Conservation (phyloP, 1,140 invertebrate genomes). For the Pygmarrhopalites habei region DNA sequence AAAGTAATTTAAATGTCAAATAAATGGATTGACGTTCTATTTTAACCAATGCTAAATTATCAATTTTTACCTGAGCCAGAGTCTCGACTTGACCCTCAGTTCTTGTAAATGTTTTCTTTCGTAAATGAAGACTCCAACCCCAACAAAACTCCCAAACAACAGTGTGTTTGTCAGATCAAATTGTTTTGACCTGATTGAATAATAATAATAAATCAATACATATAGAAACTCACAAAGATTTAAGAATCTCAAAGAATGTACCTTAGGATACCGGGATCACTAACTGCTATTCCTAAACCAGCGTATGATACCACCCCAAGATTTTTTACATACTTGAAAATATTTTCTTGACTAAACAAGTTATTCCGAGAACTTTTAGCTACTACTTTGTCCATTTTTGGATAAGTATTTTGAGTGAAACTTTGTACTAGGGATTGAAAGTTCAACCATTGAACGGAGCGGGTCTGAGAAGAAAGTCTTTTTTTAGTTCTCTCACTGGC, state of each 20-base stretch:
- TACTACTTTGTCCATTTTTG: not conserved
- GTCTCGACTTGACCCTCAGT: not conserved
- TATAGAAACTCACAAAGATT: not conserved
- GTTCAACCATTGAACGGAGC: too few relatives aligned
- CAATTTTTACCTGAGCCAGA: slow-evolving; percentile 12
- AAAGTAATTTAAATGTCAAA: not conserved
- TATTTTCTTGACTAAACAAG: not conserved
- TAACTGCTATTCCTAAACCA: not conserved
- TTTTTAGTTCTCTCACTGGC: too few relatives aligned
- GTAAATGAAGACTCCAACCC: not conserved
- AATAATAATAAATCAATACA: not conserved
- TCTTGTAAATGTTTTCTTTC: not conserved
- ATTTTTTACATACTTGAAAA: not conserved
- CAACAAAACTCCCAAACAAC: not conserved
- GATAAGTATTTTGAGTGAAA: too few relatives aligned
- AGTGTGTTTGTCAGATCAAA: slow-evolving; percentile 4
- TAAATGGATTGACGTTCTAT: too few relatives aligned
- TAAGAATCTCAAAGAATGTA: not conserved
- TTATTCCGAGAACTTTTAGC: not conserved
- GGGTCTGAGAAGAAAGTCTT: too few relatives aligned
- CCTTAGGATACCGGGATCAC: not conserved
- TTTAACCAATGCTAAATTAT: too few relatives aligned
- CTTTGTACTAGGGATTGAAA: too few relatives aligned
- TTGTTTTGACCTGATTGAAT: not conserved
- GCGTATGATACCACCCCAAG: not conserved